A percentile compares a stretch with the other conserved stretches of the same genome.
phyloP scores from a whole-genome alignment of 2,113 vertebrate genomes.

The Oceanites oceanicus region DNA sequence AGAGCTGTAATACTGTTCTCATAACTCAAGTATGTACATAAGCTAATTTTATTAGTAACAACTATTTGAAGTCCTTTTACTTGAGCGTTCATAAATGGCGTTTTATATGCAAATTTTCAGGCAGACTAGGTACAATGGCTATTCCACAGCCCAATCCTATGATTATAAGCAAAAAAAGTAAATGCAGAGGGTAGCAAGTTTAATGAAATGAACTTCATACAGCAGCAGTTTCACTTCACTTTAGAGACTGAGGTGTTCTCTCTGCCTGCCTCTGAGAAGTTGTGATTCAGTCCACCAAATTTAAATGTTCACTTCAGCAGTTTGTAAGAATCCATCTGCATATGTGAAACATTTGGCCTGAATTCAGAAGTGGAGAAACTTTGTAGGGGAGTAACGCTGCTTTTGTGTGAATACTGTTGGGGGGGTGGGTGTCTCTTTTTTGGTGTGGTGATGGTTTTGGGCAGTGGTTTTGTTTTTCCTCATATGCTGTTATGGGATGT shows the following conservation, averaged over 20 bases:
- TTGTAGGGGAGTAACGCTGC: neutral
- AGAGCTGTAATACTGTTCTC: neutral
- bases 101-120: neutral
- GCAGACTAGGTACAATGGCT: neutral
- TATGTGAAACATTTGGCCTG: neutral
- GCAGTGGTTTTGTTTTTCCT: neutral
- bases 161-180: neutral
- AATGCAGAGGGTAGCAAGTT: neutral
- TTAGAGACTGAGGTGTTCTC: neutral
- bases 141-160: neutral
- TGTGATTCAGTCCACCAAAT: neutral
- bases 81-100: neutral
- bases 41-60: neutral
- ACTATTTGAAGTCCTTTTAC: neutral
- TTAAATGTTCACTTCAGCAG: neutral
- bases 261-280: neutral
- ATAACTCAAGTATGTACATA: neutral
- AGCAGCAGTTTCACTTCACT: neutral
- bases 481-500: neutral
- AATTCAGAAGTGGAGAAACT: neutral
- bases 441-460: neutral
- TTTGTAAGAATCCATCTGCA: neutral
- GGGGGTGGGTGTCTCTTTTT: fast-evolving
- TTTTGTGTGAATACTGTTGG: neutral
- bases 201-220: neutral